Percentiles rank a stretch among this genome's conserved stretches.
phyloP scores from a whole-genome alignment of 2,113 vertebrate species.

The Gymnocephalus cernua region DNA sequence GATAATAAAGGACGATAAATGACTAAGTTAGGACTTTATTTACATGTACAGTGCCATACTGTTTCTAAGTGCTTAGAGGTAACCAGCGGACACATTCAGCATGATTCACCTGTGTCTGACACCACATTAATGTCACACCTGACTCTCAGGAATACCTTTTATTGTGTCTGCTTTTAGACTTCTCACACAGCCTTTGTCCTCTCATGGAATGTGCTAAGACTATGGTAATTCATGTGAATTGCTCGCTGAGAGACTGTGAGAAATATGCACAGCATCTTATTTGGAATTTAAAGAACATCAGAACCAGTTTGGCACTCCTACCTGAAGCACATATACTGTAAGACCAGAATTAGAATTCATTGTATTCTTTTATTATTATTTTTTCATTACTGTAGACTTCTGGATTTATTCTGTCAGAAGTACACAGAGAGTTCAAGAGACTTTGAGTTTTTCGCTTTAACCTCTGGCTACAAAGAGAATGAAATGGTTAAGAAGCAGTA shows the following conservation, averaged over 20 bases:
- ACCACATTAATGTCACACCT: not conserved
- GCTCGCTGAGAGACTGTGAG: conserved; percentile 1
- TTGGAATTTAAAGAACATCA: conserved; percentile 31
- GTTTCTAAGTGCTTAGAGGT: not conserved
- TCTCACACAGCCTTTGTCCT: conserved; percentile 26
- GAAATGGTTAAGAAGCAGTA: conserved; percentile 13
- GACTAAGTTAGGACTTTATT: not conserved
- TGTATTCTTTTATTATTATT: conserved; percentile 2
- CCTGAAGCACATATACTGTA: not conserved
- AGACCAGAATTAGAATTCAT: conserved; percentile 4
- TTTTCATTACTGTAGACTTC: not conserved
- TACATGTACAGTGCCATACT: not conserved
- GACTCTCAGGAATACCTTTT: not conserved
- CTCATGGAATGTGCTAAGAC: conserved; percentile 13
- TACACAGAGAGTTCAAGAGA: not conserved
- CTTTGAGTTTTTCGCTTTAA: not conserved
- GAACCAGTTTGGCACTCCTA: conserved; percentile 37
- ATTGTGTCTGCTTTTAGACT: not conserved
- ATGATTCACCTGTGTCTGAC: conserved; percentile 28
- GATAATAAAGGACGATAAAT: conserved; percentile 16
- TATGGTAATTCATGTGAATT: conserved; percentile 49
- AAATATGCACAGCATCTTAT: conserved; percentile 54
- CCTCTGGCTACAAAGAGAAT: not conserved
- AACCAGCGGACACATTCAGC: not conserved
- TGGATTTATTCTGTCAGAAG: conserved; percentile 37